Evolutionary conservation across 2,797 vertebrate species (phyloP).

Genomic region (Avahi laniger): DNA sequence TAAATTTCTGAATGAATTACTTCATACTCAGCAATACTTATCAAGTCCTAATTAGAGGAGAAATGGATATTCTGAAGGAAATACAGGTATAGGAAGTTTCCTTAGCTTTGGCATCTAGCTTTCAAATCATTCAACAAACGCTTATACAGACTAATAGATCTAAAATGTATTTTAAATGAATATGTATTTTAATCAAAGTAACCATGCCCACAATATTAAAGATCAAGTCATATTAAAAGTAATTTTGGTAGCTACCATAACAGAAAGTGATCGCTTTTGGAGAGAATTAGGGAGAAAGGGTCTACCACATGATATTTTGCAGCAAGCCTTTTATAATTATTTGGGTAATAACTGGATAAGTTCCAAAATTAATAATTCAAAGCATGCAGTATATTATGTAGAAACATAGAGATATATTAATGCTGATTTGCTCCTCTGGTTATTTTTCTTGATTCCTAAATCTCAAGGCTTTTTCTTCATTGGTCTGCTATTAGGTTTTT

Average conservation of each 20-base stretch:
- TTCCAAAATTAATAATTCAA: background rate
- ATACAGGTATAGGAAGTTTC: background rate
- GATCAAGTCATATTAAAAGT: background rate
- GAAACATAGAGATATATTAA: background rate
- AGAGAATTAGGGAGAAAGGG: background rate
- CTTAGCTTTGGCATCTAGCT: background rate
- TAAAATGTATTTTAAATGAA: background rate
- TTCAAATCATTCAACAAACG: background rate
- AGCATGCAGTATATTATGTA: background rate
- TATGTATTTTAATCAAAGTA: background rate
- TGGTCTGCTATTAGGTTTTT: background rate
- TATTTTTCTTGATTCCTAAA: background rate
- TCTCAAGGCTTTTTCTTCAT: background rate
- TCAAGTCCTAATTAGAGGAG: background rate
- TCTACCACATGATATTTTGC: background rate
- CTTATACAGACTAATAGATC: background rate
- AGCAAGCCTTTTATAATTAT: background rate
- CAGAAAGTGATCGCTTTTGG: background rate
- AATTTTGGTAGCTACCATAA: background rate
- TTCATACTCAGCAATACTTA: background rate
- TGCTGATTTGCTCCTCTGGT: background rate
- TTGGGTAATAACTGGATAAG: background rate
- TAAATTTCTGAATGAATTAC: background rate
- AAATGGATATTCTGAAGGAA: background rate
- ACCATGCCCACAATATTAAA: background rate